These are phyloP conservation scores for Pseudorectes ferrugineus DNA, from an alignment of 2,113 vertebrate species.

Conservation along the genomic window DNA sequence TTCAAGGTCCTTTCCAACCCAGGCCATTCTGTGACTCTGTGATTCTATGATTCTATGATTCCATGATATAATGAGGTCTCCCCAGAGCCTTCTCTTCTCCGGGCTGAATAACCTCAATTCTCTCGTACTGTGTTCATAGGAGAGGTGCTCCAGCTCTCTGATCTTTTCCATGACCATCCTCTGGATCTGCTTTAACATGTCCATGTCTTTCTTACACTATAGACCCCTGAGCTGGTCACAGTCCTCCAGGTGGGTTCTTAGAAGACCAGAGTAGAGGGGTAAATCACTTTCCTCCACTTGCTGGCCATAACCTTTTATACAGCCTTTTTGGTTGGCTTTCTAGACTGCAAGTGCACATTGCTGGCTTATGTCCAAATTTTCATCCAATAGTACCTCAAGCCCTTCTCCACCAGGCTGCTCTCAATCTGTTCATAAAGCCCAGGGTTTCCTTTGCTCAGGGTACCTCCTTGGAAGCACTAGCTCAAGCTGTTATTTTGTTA, in stretches of 20 bases:
- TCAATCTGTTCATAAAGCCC: background rate
- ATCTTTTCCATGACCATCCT: background rate
- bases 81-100: background rate
- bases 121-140: accelerated
- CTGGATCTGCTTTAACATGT: background rate
- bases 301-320: background rate
- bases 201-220: background rate
- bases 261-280: background rate
- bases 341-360: background rate
- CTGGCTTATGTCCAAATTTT: background rate
- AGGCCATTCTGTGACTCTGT: background rate
- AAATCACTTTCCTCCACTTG: background rate
- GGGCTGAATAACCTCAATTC: background rate
- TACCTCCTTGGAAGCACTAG: background rate
- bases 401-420: background rate
- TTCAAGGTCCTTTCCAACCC: background rate
- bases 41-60: background rate
- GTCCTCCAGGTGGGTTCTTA: background rate
- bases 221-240: background rate
- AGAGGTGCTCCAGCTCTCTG: background rate
- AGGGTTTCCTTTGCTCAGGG: background rate
- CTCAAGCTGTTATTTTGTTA: background rate
- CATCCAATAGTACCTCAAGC: accelerated
- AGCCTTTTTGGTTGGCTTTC: background rate
- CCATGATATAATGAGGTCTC: background rate